These are phyloP conservation scores for Chiroxiphia lanceolata DNA, from an alignment of 2,797 vertebrate species.

Conservation along the genomic window DNA sequence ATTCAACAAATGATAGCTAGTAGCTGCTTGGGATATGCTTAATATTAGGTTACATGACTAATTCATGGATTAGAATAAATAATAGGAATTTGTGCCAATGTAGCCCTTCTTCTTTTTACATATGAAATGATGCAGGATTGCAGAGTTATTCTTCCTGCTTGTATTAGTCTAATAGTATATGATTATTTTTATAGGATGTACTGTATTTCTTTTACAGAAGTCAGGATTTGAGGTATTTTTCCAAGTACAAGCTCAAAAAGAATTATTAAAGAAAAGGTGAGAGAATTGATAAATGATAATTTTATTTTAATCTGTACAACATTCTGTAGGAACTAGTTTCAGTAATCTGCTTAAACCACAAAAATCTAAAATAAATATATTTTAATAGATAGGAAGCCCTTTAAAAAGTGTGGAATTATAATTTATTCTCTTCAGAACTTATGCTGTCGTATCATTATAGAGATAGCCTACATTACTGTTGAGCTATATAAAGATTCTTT, in stretches of 20 bases:
- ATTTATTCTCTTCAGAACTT: not conserved
- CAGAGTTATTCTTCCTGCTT: not conserved
- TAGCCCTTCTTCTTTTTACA: not conserved
- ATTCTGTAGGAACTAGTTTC: not conserved
- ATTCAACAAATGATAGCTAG: not conserved
- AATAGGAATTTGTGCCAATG: not conserved
- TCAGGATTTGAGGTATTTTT: not conserved
- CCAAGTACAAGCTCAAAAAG: not conserved
- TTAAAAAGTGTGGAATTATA: not conserved
- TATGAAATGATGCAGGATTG: not conserved
- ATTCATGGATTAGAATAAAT: not conserved
- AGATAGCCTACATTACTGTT: not conserved
- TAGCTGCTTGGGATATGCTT: not conserved
- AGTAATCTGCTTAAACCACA: not conserved
- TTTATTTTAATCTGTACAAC: not conserved
- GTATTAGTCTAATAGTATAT: not conserved
- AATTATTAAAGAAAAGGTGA: not conserved
- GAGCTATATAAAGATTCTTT: not conserved
- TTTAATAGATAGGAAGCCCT: not conserved
- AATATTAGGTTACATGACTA: constrained; percentile 4
- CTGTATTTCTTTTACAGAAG: not conserved
- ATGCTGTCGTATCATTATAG: not conserved
- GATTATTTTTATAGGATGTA: not conserved
- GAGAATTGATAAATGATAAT: not conserved
- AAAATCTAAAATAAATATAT: not conserved